Base-by-base conservation (phyloP, 2,113 vertebrate species). In the Silurus glanis region DNA sequence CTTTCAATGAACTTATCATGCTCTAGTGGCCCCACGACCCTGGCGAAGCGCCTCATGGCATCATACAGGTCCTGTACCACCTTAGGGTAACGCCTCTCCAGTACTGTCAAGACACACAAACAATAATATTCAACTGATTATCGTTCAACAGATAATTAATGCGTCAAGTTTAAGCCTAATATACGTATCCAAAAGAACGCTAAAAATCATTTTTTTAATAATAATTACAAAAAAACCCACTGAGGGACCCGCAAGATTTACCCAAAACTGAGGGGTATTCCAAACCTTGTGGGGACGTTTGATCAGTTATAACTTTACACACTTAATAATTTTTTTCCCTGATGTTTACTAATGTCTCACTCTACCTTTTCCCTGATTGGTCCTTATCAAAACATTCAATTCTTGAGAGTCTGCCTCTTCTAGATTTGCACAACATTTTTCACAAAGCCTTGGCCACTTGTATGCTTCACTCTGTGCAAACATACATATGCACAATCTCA, bases 1-100 rank as follows among this genome's bases (percentile, higher is more conserved):
- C 97, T 97, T 93, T 98, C 98, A 80, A 99, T 99, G 95, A 99
- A 98, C 90, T 98, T 99, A 91, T 99, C 97, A 0, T 99, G 97
- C 87, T 99, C 98, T 16, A 94, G 90, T 0, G 98, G 97, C 4
- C 97, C 98, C 13, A 96, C 94, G 86, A 99, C 96, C 45, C 97
- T 95, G 61, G 97, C 98, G 87, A 99, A 99, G 17, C 96, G 93
- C 4, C 97, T 93, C 97, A 99, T 99, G 80, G 94, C 95, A 74
- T 99, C 98, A 61, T 98, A 97, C 21, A 99, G 95, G 56, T 99
- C 98, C 92, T 99, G 98, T 72, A 99, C 96, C 85, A 98, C 97
- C 93, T 97, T 99, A 47, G 97, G 97, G 89, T 99, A 99, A 12
- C 96, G 95, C 87, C 97, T 95, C 86, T 99, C 98, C 92, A 98